phyloP scores from a whole-genome alignment of 2,888 invertebrate genomes.

The Cacoxenus indagator region DNA sequence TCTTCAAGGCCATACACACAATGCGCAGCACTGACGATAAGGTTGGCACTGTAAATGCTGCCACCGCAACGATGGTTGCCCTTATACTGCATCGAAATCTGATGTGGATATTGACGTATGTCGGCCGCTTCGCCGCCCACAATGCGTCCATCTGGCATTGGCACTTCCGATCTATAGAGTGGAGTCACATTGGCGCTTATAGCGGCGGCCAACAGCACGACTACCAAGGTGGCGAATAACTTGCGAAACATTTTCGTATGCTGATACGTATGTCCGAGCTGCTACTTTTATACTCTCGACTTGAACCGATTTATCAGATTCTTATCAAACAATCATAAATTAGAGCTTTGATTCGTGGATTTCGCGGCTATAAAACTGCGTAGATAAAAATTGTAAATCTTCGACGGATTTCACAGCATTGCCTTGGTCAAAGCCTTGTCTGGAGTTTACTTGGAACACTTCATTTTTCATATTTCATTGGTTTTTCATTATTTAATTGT shows the following conservation, averaged over 20 bases:
- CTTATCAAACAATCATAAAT: background rate
- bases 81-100: conserved; percentile 59
- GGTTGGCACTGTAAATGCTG: conserved; percentile 41
- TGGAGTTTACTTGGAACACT: too few species aligned
- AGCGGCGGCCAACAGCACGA: background rate
- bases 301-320: background rate
- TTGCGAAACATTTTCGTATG: conserved; percentile 46
- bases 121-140: conserved; percentile 49
- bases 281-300: background rate
- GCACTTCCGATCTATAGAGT: conserved; percentile 22
- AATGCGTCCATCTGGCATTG: conserved; percentile 59
- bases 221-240: conserved; percentile 31
- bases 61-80: conserved; percentile 63
- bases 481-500: background rate
- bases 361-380: background rate
- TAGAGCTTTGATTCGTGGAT: background rate
- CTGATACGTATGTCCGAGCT: background rate
- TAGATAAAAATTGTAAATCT: background rate
- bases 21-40: conserved; percentile 58
- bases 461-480: background rate
- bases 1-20: conserved; percentile 46
- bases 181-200: background rate
- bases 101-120: conserved; percentile 53
- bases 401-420: background rate
- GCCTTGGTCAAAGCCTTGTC: background rate